Base-by-base conservation (phyloP, 2,797 vertebrate genomes). In the Gambusia yucatana region DNA sequence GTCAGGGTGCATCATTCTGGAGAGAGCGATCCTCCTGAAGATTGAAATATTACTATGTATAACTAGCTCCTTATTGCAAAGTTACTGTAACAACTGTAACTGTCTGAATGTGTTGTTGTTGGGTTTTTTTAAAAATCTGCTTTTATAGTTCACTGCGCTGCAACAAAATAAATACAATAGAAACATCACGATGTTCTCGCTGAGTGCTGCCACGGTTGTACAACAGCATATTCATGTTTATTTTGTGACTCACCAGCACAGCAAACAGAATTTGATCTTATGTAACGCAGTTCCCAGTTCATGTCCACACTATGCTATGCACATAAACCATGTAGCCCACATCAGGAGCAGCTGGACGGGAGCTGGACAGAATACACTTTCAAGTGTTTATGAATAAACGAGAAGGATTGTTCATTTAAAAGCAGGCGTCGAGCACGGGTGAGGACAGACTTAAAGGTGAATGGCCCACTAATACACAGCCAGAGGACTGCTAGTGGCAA, bases 401-500 rank as follows among this genome's bases (percentile, higher is more conserved):
- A 44, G 20, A 77, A 76, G 36, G 86, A 86, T 76, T 90, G 84
- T 90, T 86, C 81, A 73, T 90, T 93, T 93, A 91, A 95, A 61
- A 93, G 90, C 93, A 94, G 91, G 91, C 90, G 91, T 94, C 91
- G 92, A 93, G 93, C 94, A 93, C 91, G 73, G 84, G 86, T 80
- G 50, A 86, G 93, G 93, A 87, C 89, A 89, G 93, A 93, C 93
- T 94, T 95, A 96, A 96, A 96, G 95, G 96, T 96, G 96, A 97
- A 96, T 92, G 94, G 94, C 93, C 91, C 92, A 95, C 96, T 97
- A 97, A 98, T 96, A 97, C 96, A 96, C 97, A 96, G 97, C 96
- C 94, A 94, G 93, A 96, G 96, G 97, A 97, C 96, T 93, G 97
- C 97, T 98, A 95, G 96, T 97, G 97, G 97, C 97, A 97, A 97